A percentile compares a stretch with the other conserved stretches of the same genome.
These are phyloP conservation scores for Torymus tubicola DNA, from an alignment of 2,888 invertebrate species.

Conservation along the genomic window DNA sequence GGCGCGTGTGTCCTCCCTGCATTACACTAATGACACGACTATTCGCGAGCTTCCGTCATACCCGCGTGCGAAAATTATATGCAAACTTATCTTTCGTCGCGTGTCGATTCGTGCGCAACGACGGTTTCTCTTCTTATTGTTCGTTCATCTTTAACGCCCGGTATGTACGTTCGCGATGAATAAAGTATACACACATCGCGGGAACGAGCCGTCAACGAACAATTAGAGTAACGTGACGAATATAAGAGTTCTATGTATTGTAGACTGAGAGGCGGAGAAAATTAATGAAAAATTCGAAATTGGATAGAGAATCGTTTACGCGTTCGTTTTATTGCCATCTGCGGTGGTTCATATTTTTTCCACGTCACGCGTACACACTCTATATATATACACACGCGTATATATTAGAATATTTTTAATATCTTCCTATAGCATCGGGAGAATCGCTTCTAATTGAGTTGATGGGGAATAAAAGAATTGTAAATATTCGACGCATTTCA, in stretches of 20 bases:
- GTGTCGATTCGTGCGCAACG: background rate
- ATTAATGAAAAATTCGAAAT: slow-evolving; percentile 4
- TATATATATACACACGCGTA: too few relatives aligned
- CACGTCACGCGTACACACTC: too few relatives aligned
- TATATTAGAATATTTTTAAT: too few relatives aligned
- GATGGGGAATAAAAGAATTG: too few relatives aligned
- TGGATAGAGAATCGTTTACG: background rate
- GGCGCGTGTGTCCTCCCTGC: background rate
- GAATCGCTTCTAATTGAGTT: too few relatives aligned
- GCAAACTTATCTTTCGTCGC: slow-evolving; percentile 40
- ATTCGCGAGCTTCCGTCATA: slow-evolving; percentile 18
- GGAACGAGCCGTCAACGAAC: background rate
- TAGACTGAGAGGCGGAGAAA: background rate
- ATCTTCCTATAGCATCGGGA: too few relatives aligned
- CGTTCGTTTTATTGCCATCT: too few relatives aligned
- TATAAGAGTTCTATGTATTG: background rate
- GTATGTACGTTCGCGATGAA: background rate
- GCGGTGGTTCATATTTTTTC: background rate
- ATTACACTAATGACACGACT: slow-evolving; percentile 46
- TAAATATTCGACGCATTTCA: too few relatives aligned
- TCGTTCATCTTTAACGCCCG: background rate
- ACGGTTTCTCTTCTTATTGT: slow-evolving; percentile 20
- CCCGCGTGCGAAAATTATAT: slow-evolving; percentile 38
- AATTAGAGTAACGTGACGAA: slow-evolving; percentile 8
- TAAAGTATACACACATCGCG: background rate